Base-by-base conservation (phyloP, 2,888 invertebrate species). In the Acrobasis repandana region DNA sequence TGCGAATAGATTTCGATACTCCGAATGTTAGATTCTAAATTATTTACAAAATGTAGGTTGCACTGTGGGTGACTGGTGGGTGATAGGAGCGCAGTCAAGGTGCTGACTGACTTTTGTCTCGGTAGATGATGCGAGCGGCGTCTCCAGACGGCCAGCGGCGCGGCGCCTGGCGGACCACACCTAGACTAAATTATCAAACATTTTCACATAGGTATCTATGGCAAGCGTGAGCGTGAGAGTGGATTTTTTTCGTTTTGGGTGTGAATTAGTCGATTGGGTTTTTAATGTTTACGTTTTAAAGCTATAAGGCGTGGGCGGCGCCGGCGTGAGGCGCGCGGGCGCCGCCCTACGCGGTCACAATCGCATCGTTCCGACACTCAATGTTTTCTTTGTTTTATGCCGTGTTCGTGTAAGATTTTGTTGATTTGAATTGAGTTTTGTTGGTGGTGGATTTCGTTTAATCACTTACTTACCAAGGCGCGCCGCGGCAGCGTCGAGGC, bases 141-240 rank as follows among this genome's bases (percentile, higher is more conserved):
- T 81, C 86, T 77, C 82, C 85, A 81, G 86, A 83, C 79, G 83
- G 82, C 83, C 82, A 85, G 85, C 90, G 84, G 83, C 84, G 87
- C 79, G 83, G 81, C 91, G 85, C 82, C 86, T 83, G 84, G 85
- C 86, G 90, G 91, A 88, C 87, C 80, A 82, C 90, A 86, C 87
- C 90, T 90, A 88, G 84, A 89, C 90, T 91, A 90, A 83, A 90
- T 89, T 85, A 86, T 84, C 88, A 88, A 88, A 90, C 87, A 88
- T 90, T 91, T 90, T 90, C 90, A 90, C 91, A 91, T 92, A 91
- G 91, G 92, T 92, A 92, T 92, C 92, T 92, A 92, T 92, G 88
- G 89, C 90, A 90, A 92, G 92, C 85, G 92, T 92, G 92, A 90
- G 93, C 90, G 93, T 92, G 93, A 90, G 92, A 92, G 92, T 93